Evolutionary conservation across 2,113 vertebrate species (phyloP).

Genomic region (Nycticryphes semicollaris): DNA sequence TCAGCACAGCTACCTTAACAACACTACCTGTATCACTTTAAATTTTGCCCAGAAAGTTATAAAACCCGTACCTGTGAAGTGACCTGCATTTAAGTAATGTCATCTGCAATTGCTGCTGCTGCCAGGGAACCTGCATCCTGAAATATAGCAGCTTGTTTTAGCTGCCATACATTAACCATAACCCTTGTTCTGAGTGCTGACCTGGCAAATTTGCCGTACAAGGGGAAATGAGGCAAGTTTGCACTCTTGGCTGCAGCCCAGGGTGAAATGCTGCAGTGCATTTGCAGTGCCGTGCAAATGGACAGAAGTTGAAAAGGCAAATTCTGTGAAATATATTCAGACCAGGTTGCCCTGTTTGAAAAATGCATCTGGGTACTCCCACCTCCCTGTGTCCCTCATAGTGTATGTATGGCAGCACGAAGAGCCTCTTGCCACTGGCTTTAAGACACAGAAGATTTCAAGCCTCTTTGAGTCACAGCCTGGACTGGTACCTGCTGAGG

Average conservation of each 20-base stretch:
- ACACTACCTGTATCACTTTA: background rate
- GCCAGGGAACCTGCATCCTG: background rate
- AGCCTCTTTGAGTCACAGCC: background rate
- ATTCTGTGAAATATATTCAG: background rate
- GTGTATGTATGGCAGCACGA: background rate
- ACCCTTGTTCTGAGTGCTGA: background rate
- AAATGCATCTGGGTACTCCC: background rate
- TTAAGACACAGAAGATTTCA: background rate
- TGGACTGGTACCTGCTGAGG: background rate
- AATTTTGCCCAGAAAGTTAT: background rate
- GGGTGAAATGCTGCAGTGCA: background rate
- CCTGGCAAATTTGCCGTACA: background rate
- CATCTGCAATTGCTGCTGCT: background rate
- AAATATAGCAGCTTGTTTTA: background rate
- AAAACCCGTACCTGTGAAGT: background rate
- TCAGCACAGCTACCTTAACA: background rate
- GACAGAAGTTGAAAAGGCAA: background rate
- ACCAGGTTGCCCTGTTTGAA: background rate
- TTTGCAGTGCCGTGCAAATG: too few relatives aligned
- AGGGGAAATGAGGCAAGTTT: background rate
- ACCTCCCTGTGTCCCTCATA: fast-evolving
- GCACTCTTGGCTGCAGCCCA: background rate
- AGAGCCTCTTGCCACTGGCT: background rate
- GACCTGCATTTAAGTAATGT: background rate
- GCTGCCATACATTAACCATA: background rate